These are phyloP conservation scores for Rambutsinella grinnellia DNA, from an alignment of 2,888 invertebrate species.

Conservation along the genomic window DNA sequence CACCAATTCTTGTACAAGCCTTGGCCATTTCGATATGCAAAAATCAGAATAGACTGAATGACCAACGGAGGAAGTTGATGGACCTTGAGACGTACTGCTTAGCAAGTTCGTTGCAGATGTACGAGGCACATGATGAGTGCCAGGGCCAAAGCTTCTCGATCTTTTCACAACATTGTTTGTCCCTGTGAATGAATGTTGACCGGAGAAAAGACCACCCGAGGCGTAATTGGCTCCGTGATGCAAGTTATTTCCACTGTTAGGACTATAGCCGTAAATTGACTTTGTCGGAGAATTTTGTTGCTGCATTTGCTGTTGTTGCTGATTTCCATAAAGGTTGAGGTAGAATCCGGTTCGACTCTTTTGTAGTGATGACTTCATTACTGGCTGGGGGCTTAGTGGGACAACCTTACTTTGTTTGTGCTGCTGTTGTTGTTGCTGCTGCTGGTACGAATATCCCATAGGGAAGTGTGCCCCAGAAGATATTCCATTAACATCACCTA, in stretches of 20 bases:
- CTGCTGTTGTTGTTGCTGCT: conserved; percentile 27
- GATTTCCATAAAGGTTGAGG: conserved; percentile 46
- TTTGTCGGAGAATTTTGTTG: conserved; percentile 28
- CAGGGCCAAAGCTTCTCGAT: conserved; percentile 62
- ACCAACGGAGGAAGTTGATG: conserved; percentile 12
- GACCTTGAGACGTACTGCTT: not conserved
- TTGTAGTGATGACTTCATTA: conserved; percentile 37
- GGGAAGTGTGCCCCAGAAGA: conserved; percentile 20
- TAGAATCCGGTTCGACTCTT: conserved; percentile 55
- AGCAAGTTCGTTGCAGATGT: conserved; percentile 21
- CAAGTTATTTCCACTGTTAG: not conserved
- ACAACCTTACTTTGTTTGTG: conserved; percentile 16
- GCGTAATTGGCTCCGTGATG: conserved; percentile 3
- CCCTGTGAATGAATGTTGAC: not conserved
- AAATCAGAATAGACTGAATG: conserved; percentile 58
- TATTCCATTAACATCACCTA: conserved; percentile 26
- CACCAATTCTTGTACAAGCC: conserved; percentile 60
- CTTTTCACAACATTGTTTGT: conserved; percentile 52
- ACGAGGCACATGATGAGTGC: conserved; percentile 39
- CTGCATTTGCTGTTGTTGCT: conserved; percentile 15
- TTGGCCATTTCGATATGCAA: conserved; percentile 63
- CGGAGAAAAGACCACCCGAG: not conserved
- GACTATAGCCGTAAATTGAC: not conserved
- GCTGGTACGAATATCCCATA: conserved; percentile 28
- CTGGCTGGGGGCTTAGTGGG: conserved; percentile 33